Base-by-base conservation (phyloP, 2,797 vertebrate species). In the Sylvilagus floridanus region DNA sequence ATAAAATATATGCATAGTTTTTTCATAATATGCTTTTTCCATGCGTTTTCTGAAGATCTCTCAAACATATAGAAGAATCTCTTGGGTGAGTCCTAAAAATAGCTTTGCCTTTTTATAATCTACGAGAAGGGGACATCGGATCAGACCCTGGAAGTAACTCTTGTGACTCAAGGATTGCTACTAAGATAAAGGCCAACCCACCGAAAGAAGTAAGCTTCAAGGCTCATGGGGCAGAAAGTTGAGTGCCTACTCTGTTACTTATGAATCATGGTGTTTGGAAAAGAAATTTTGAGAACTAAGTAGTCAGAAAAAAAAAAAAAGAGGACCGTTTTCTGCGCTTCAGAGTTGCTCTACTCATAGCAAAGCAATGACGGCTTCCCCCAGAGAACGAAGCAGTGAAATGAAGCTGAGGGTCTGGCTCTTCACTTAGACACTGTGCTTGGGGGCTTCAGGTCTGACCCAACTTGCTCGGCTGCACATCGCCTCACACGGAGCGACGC, bases 221-320 rank as follows among this genome's bases (percentile, higher is more conserved):
- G 66, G 5, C 66, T 81, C 26, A 60, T 11, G 28, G 3, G 32
- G 13, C 76, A 42, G 8, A 87, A 73, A 88, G 30, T 1, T 69
- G 50, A 54, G 32, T 77, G 47, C 84, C 16, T 65, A 42, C 9
- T 47, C 28, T 26, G 50, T 50, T 77, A 84, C 57, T 60, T 71
- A 52, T 75, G 89, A 30, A 84, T 50, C 63, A 82, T 28, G 17
- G 30, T 84, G 37, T 73, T 32, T 84, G 66, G 54, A 81, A 91
- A 88, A 37, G 66, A 82, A 85, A 88, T 11, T 68, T n/a, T 92
- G 52, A 83, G 78, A 91, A 84, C 32, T 62, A 92, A 68, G 32
- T 62, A 81, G n/a, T 65, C 68, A 79, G 52, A 7, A 42, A 42
- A 42, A 42, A 42, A 42, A 42, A 85, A 91, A 96, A 30, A 6